These are phyloP conservation scores for Aphis craccivora DNA, from an alignment of 1,140 invertebrate genomes.

Conservation along the genomic window DNA sequence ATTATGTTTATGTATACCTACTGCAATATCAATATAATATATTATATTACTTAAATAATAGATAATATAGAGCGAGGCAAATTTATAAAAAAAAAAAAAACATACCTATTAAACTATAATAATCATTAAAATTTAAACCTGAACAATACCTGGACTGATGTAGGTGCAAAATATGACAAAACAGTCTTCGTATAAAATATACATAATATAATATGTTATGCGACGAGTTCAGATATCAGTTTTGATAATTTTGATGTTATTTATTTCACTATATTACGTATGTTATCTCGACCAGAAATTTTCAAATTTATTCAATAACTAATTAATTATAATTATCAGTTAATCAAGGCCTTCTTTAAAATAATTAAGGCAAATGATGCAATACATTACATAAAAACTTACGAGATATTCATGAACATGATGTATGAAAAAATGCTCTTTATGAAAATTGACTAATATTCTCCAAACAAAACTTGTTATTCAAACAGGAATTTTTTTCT, in stretches of 20 bases:
- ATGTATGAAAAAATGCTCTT: neutral
- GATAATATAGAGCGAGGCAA: neutral
- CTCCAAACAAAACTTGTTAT: too few relatives aligned
- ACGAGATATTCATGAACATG: neutral
- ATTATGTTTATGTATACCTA: too few relatives aligned
- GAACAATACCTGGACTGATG: neutral
- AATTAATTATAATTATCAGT: neutral
- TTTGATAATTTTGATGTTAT: neutral
- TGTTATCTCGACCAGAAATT: neutral
- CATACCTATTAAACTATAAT: neutral
- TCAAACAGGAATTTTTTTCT: neutral
- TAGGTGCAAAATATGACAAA: neutral
- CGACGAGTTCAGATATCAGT: neutral
- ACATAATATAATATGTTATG: neutral
- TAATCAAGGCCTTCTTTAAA: neutral
- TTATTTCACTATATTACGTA: neutral
- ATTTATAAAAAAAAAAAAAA: neutral
- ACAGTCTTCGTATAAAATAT: neutral
- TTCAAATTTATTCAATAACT: neutral
- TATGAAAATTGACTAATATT: neutral
- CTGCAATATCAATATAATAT: neutral
- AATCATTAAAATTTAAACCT: neutral
- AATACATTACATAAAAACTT: neutral
- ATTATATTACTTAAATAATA: neutral
- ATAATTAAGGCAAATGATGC: neutral